Base-by-base conservation (phyloP, 2,113 vertebrate genomes). In the Brachyistius frenatus region DNA sequence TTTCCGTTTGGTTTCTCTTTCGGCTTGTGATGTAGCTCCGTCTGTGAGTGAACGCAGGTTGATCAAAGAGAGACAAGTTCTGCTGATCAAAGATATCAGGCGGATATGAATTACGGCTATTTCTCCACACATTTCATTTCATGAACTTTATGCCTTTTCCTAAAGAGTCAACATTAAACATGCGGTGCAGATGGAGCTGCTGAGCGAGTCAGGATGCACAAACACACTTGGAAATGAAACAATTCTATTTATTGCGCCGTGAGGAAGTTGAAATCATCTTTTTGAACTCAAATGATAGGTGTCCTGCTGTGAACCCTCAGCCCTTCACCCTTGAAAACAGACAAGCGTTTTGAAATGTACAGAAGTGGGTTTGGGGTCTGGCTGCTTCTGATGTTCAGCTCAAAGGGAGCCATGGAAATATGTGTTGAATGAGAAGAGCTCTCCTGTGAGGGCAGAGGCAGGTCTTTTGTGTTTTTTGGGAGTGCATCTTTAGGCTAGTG, bases 401-500 rank as follows among this genome's bases (percentile, higher is more conserved):
- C 54, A 74, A 70, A 88, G 39, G 14, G 31, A 62, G 63, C 55
- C 52, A 7, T 62, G 68, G 13, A 62, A 16, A 7, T 35, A 13
- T 54, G 72, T 46, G 35, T 16, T 44, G 30, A 49, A 66, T 54
- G 63, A 46, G 33, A 7, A 44, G 31, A 76, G 67, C 76, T 61
- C 16, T 47, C 16, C 56, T 84, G 49, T 2, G 46, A 69, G 32
- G 31, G 55, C 41, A 74, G 9, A 70, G 60, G 39, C 63, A 76
- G 73, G 61, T 73, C 49, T n/a, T 31, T 56, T 39, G 14, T 10
- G 41, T 39, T 53, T 33, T 74, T 11, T 13, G 32, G 39, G 56
- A 73, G 49, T 54, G 75, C 53, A 79, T 76, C 57, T 80, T 73
- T 57, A 76, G 78, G 66, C 78, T 72, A 80, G 68, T 71, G 80